Evolutionary conservation across 2,797 vertebrate species (phyloP).

Genomic region (Oceanodroma leucorhoa): DNA sequence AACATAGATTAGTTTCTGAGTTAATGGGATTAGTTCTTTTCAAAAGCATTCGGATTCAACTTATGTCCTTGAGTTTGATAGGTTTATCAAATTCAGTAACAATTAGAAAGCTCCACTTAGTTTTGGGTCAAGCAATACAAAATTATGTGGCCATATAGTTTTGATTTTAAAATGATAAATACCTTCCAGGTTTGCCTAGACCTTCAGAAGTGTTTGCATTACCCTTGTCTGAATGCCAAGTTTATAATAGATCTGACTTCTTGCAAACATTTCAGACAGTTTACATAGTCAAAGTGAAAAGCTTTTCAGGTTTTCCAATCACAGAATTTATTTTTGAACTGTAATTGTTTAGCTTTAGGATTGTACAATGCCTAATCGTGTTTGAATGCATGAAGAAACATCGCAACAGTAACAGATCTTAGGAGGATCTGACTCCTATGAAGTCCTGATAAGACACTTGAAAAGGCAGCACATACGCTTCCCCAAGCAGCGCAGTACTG

Average conservation of each 20-base stretch:
- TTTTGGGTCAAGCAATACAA: not conserved
- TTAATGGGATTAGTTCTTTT: not conserved
- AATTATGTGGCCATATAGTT: not conserved
- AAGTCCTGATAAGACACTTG: not conserved
- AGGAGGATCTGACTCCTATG: not conserved
- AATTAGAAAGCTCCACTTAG: not conserved
- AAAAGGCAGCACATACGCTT: rapidly evolving
- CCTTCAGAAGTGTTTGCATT: not conserved
- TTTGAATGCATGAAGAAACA: not conserved
- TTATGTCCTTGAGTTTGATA: not conserved
- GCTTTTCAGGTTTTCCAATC: not conserved
- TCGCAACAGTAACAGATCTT: not conserved
- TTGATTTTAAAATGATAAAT: not conserved
- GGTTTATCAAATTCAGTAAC: not conserved
- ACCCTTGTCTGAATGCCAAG: not conserved
- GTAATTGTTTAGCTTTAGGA: not conserved
- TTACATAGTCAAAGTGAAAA: not conserved
- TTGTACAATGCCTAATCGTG: rapidly evolving
- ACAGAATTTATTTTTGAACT: not conserved
- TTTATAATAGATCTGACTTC: not conserved
- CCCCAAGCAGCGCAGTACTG: not conserved
- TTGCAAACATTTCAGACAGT: not conserved
- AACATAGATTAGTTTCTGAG: not conserved
- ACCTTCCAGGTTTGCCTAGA: not conserved
- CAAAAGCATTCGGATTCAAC: not conserved